Evolutionary conservation across 1,140 invertebrate species (phyloP).

Genomic region (Thalassaphorura encarpata): DNA sequence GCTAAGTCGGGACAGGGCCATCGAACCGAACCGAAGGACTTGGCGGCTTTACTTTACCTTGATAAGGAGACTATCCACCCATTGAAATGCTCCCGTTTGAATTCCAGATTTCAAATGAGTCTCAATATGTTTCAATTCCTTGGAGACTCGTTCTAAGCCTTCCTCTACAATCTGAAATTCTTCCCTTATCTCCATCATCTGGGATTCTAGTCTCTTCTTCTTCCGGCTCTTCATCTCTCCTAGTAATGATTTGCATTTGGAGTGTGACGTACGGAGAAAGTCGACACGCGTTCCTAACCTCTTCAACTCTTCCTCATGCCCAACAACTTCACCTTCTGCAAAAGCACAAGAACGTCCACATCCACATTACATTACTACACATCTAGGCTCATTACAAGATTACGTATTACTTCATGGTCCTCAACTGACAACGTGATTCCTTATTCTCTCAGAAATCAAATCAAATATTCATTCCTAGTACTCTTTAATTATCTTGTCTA

Average conservation of each 20-base stretch:
- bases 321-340: slow-evolving; percentile 11
- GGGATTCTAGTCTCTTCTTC: slow-evolving; percentile 9
- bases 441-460: no score
- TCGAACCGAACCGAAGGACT: not conserved
- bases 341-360: not conserved
- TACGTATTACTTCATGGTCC: no score
- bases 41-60: slow-evolving; percentile 51
- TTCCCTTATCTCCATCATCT: not conserved
- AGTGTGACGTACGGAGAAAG: slow-evolving; percentile 19
- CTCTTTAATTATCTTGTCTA: no score
- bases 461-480: no score
- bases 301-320: slow-evolving; percentile 25
- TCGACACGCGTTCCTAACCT: slow-evolving; percentile 17
- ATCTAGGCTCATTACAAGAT: no score
- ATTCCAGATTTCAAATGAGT: slow-evolving; percentile 26
- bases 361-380: no score
- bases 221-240: slow-evolving; percentile 1
- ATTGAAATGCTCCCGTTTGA: slow-evolving; percentile 87
- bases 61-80: slow-evolving; percentile 90
- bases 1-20: no score
- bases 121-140: slow-evolving; percentile 24
- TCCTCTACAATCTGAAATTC: not conserved
- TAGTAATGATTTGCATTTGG: slow-evolving; percentile 24
- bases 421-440: no score
- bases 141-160: slow-evolving; percentile 7